Evolutionary conservation across 2,888 invertebrate species (phyloP).

Genomic region (Mamestra brassicae): DNA sequence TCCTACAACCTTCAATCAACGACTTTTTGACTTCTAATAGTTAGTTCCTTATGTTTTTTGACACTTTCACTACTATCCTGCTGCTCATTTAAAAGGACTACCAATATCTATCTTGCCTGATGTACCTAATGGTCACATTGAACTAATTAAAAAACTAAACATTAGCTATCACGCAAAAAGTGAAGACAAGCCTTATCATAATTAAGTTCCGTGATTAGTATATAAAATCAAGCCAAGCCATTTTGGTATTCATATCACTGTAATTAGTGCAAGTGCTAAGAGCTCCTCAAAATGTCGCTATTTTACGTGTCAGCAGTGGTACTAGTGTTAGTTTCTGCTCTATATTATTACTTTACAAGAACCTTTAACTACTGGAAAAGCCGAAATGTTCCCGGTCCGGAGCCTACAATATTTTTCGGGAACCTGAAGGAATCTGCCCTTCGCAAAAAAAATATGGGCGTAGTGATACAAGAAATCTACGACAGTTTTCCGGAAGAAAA

Average conservation of each 20-base stretch:
- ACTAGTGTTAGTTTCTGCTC: slow-evolving; percentile 36
- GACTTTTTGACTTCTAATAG: too few species aligned
- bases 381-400: slow-evolving; percentile 71
- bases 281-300: slow-evolving; percentile 35
- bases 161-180: too few species aligned
- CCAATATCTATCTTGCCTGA: neutral
- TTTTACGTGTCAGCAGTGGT: slow-evolving; percentile 46
- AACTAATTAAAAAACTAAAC: neutral
- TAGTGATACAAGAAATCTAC: slow-evolving; percentile 71
- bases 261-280: neutral
- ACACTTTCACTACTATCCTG: too few species aligned
- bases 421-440: slow-evolving; percentile 71
- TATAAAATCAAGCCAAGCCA: slow-evolving; percentile 36
- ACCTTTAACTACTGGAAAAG: slow-evolving; percentile 78
- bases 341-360: slow-evolving; percentile 74
- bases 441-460: slow-evolving; percentile 62
- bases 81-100: neutral
- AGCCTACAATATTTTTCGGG: slow-evolving; percentile 74
- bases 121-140: neutral
- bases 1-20: too few species aligned
- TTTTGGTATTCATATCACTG: slow-evolving; percentile 5
- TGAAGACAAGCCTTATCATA: neutral
- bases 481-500: slow-evolving; percentile 74
- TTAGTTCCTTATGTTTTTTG: too few species aligned
- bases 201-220: slow-evolving; percentile 2